These are phyloP conservation scores for Xiphophorus birchmanni DNA, from an alignment of 2,797 vertebrate species.

Conservation along the genomic window DNA sequence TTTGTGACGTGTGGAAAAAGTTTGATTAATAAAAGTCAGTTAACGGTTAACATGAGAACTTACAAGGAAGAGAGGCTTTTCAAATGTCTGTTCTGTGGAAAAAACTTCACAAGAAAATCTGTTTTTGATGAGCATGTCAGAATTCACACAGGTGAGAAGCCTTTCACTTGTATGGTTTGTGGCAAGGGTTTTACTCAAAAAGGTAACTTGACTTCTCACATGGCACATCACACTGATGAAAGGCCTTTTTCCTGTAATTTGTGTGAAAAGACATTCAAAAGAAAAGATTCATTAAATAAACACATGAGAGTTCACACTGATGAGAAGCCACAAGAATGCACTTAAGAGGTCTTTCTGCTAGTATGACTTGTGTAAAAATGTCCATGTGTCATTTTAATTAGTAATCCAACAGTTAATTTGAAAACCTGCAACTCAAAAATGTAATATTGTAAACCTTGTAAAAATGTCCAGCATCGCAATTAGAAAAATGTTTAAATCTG, in stretches of 20 bases:
- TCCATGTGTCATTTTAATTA: background rate
- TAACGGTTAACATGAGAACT: background rate
- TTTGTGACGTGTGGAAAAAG: background rate
- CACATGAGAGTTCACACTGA: background rate
- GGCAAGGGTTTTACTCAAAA: background rate
- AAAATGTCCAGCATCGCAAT: background rate
- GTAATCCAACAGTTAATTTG: background rate
- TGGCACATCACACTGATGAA: background rate
- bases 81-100: slow-evolving; percentile 1
- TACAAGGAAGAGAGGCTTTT: background rate
- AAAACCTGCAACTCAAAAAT: background rate
- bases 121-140: background rate
- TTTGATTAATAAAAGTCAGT: background rate
- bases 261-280: background rate
- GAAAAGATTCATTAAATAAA: background rate
- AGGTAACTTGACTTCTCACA: background rate
- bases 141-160: slow-evolving; percentile 2
- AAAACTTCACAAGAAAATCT: background rate
- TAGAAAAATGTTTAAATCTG: background rate
- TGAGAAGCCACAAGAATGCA: background rate
- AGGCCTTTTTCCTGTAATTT: background rate
- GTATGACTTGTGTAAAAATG: background rate
- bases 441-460: background rate
- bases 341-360: no score
- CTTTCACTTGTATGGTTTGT: background rate